phyloP scores from a whole-genome alignment of 2,113 vertebrate genomes.

The Climacteris rufus region DNA sequence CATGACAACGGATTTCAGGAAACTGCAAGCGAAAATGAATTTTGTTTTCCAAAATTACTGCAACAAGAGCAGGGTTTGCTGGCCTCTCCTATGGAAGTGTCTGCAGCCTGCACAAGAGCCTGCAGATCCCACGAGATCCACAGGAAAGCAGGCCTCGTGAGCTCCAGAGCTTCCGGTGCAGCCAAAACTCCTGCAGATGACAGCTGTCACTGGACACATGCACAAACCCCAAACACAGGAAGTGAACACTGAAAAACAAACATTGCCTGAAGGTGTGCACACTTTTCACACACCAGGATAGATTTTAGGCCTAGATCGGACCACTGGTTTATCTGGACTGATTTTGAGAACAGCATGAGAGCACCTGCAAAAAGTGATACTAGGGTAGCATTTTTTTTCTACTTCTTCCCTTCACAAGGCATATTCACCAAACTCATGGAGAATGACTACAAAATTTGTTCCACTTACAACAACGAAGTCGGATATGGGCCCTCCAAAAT shows the following conservation, averaged over 20 bases:
- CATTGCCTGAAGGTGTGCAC: neutral
- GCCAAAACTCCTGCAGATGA: constrained; percentile 13
- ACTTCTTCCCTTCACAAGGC: neutral
- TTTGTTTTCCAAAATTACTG: neutral
- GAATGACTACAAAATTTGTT: neutral
- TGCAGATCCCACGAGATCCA: neutral
- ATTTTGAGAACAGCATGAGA: neutral
- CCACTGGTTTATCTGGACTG: neutral
- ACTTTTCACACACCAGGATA: neutral
- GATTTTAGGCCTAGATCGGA: neutral
- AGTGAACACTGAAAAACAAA: neutral
- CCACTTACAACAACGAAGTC: neutral
- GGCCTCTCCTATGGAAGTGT: neutral
- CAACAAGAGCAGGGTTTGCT: neutral
- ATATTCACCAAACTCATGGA: neutral
- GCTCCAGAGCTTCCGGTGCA: neutral
- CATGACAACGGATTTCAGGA: neutral
- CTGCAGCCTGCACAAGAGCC: neutral
- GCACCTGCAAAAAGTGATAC: neutral
- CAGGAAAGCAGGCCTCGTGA: neutral
- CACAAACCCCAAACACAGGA: neutral
- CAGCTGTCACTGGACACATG: constrained; percentile 24
- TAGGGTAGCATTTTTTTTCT: neutral
- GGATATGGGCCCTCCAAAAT: neutral
- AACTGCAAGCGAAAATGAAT: neutral